Percentiles rank a stretch among this genome's conserved stretches.
Evolutionary conservation across 2,797 vertebrate genomes (phyloP).

Genomic region (Halcyon badia): DNA sequence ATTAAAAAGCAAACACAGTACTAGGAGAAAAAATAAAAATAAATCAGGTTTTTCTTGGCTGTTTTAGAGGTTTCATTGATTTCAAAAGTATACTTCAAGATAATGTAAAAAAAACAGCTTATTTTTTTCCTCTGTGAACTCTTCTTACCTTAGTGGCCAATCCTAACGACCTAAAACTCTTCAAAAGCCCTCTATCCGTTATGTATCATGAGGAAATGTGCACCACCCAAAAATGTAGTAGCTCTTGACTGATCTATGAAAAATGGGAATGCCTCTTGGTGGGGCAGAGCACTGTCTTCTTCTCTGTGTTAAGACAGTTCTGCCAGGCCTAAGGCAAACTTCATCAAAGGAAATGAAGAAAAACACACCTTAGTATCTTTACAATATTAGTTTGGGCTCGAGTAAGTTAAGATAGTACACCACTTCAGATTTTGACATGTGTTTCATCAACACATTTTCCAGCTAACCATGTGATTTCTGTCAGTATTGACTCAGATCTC

Average conservation of each 20-base stretch:
- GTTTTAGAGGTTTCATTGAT: background rate
- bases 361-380: background rate
- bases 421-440: background rate
- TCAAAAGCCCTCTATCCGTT: background rate
- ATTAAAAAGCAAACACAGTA: conserved; percentile 24
- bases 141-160: background rate
- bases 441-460: background rate
- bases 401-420: background rate
- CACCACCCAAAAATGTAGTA: background rate
- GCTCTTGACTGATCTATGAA: background rate
- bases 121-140: background rate
- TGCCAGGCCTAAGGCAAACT: background rate
- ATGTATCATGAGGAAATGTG: background rate
- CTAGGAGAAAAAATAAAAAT: background rate
- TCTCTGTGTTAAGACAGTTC: background rate
- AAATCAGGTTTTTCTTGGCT: background rate
- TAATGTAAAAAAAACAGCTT: background rate
- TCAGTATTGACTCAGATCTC: background rate
- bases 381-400: background rate
- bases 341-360: background rate
- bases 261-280: background rate
- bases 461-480: background rate
- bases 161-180: background rate
- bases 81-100: background rate
- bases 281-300: background rate